These are phyloP conservation scores for Tolmerus cingulatus DNA, from an alignment of 2,888 invertebrate genomes.

Conservation along the genomic window DNA sequence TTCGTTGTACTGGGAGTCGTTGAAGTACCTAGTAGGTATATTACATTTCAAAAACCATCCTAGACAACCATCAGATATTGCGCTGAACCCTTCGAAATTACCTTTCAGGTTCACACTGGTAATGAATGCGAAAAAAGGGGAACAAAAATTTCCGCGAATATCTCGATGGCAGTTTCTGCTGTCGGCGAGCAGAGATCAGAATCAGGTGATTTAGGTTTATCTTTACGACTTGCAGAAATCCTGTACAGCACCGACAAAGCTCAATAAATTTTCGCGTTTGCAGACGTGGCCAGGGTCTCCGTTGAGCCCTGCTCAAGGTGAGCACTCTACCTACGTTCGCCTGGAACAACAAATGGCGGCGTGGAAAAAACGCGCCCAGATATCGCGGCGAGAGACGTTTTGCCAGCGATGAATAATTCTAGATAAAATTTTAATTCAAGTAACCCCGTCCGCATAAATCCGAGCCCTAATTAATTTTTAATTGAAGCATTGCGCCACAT, in stretches of 20 bases:
- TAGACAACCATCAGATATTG: neutral
- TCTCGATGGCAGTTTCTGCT: neutral
- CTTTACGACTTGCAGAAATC: constrained; percentile 27
- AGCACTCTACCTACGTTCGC: neutral
- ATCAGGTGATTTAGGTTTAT: constrained; percentile 35
- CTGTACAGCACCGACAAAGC: constrained; percentile 25
- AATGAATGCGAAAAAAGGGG: neutral
- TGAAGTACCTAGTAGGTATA: no score
- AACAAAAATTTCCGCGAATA: neutral
- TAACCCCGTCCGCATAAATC: neutral
- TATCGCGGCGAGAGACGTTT: neutral
- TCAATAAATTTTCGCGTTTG: neutral
- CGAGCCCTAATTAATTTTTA: constrained; percentile 5
- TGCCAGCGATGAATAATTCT: constrained; percentile 3
- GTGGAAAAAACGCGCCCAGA: neutral
- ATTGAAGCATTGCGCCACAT: neutral
- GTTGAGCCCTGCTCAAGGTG: neutral
- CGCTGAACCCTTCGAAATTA: neutral
- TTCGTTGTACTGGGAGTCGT: no score
- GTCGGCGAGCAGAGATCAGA: constrained; percentile 2
- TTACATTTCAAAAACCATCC: neutral
- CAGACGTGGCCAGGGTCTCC: neutral
- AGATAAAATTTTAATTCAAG: constrained; percentile 23
- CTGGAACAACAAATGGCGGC: neutral
- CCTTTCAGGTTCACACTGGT: neutral